These are phyloP conservation scores for Gibbula magus DNA, from an alignment of 2,888 invertebrate species.

Conservation along the genomic window DNA sequence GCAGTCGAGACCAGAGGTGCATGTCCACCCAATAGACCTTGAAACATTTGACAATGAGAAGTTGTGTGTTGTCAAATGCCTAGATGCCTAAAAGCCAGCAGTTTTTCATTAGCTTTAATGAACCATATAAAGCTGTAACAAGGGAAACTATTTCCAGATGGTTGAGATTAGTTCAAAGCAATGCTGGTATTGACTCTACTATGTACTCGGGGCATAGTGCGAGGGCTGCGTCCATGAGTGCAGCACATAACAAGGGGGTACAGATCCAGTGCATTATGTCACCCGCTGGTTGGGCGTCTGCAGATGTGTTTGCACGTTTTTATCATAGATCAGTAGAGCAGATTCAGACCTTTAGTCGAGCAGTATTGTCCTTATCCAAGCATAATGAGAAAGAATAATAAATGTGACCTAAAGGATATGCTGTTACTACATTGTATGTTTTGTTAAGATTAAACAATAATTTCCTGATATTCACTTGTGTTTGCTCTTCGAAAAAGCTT, in stretches of 20 bases:
- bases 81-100: background rate
- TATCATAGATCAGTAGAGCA: too few relatives aligned
- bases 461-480: too few relatives aligned
- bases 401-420: too few relatives aligned
- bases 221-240: background rate
- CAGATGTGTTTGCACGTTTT: too few relatives aligned
- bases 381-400: too few relatives aligned
- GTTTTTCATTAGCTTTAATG: slow-evolving; percentile 1
- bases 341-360: too few relatives aligned
- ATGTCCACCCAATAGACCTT: background rate
- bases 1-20: background rate
- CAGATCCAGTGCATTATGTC: too few relatives aligned
- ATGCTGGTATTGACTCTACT: background rate
- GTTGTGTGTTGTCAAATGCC: background rate
- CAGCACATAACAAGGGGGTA: background rate
- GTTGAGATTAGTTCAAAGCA: background rate
- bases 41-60: background rate
- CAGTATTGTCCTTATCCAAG: too few relatives aligned
- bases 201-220: background rate
- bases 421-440: too few relatives aligned
- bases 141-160: slow-evolving; percentile 11
- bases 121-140: background rate
- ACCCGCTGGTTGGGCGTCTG: too few relatives aligned
- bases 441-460: too few relatives aligned
- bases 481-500: too few relatives aligned